Percentiles rank a stretch among this genome's conserved stretches.
Conservation (phyloP, 2,888 invertebrate genomes). For the Agrenia bidenticulata region DNA sequence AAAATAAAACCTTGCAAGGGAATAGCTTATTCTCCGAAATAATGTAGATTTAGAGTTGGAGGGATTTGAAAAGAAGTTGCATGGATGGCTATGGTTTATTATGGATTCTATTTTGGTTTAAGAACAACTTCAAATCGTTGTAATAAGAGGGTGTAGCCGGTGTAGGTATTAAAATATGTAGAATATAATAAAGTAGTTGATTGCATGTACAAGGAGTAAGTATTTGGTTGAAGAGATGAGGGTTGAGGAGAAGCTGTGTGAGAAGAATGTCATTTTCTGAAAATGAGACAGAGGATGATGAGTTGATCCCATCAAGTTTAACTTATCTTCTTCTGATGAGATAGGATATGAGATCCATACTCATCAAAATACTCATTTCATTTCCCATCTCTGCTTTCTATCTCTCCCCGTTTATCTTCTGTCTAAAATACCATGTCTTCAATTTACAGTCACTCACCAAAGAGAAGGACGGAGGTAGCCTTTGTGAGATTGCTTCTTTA, state of each 20-base stretch:
- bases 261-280: slow-evolving; percentile 14
- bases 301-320: slow-evolving; percentile 16
- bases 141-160: too few relatives aligned
- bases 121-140: too few relatives aligned
- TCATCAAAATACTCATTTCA: slow-evolving; percentile 33
- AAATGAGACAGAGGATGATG: slow-evolving; percentile 21
- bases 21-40: too few relatives aligned
- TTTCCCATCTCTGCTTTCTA: slow-evolving; percentile 12
- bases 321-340: slow-evolving; percentile 10
- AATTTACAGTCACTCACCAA: slow-evolving; percentile 1
- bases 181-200: not conserved
- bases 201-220: not conserved
- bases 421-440: not conserved
- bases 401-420: not conserved
- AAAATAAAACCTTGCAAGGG: too few relatives aligned
- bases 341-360: slow-evolving; percentile 14
- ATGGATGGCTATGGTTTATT: too few relatives aligned
- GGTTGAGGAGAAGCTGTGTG: not conserved
- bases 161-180: too few relatives aligned
- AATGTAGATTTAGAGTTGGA: too few relatives aligned
- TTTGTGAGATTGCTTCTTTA: too few relatives aligned
- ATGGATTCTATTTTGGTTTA: too few relatives aligned
- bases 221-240: not conserved
- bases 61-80: too few relatives aligned
- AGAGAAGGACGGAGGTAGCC: too few relatives aligned